Base-by-base conservation (phyloP, 2,113 vertebrate genomes). In the Sorex fumeus region DNA sequence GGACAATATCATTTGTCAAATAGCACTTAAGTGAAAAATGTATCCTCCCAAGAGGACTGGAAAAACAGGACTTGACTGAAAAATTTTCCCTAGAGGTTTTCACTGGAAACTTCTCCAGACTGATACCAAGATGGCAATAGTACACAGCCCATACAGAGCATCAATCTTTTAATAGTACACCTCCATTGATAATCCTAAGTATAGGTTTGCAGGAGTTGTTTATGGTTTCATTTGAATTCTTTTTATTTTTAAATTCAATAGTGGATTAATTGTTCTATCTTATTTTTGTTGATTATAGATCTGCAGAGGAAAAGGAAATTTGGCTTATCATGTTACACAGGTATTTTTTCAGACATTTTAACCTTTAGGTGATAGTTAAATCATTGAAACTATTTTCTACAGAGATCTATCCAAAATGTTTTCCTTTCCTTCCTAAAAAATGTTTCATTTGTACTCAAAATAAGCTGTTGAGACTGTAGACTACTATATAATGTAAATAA, bases 301-400 rank as follows among this genome's bases (percentile, higher is more conserved):
- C 98, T 86, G 96, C 98, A 75, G 99, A 99, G 83, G 98, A 98
- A 91, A 99, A 98, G 94, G 98, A 99, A 79, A 99, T 97, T 21
- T 99, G 99, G 99, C 94, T 99, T n/a, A 97, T 96, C 27, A 98
- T 98, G 91, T 98, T 99, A 90, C 98, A 98, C 97, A 99, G 99
- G 99, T 99, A 98, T 89, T 96, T 96, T 95, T 95, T 93, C 85
- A 88, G 3, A n/a, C 76, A 76, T 34, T 90, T 90, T 92, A 53
- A 91, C 78, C 19, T 75, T 91, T 93, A 90, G 80, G 18, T 12
- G 84, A 13, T 72, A 78, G 4, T 85, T 82, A 67, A 91, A 90
- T 15, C 11, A 87, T 91, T 78, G 87, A 95, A 95, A 84, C 40
- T 60, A 10, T 34, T 53, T 30, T 93, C 69, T 90, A 2, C 30